These are phyloP conservation scores for Calameuta idolon DNA, from an alignment of 2,888 invertebrate species.

Conservation along the genomic window DNA sequence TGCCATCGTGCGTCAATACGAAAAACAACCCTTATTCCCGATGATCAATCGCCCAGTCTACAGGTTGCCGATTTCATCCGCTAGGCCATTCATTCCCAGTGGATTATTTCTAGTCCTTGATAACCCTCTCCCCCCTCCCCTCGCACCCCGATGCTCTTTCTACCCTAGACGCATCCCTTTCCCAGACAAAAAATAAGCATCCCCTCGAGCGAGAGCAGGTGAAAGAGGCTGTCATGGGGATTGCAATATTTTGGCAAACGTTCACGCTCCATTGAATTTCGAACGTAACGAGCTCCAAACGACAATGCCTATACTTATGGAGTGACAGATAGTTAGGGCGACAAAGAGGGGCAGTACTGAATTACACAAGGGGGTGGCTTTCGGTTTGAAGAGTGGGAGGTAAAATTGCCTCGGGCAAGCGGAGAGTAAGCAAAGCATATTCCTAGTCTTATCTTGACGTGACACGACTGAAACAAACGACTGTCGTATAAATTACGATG, in stretches of 20 bases:
- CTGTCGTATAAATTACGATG: slow-evolving; percentile 50
- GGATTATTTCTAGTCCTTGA: neutral
- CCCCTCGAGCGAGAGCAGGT: neutral
- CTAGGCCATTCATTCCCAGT: neutral
- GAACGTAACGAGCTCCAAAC: neutral
- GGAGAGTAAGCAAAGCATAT: slow-evolving; percentile 41
- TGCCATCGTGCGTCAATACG: neutral
- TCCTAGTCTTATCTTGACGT: slow-evolving; percentile 38
- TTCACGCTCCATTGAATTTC: neutral
- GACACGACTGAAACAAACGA: slow-evolving; percentile 47
- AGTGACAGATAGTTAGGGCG: neutral
- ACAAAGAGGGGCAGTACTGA: neutral
- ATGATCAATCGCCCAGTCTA: neutral
- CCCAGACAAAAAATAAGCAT: neutral
- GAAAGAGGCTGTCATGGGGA: neutral
- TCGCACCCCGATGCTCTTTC: neutral
- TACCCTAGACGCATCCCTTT: neutral
- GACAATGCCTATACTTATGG: neutral
- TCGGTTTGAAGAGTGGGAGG: neutral
- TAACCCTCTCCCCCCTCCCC: neutral
- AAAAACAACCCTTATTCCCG: neutral
- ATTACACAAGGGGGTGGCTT: neutral
- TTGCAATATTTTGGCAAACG: neutral
- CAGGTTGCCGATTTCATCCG: neutral
- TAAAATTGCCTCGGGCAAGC: neutral